phyloP scores from a whole-genome alignment of 2,113 vertebrate genomes.

The Syngnathus floridae region DNA sequence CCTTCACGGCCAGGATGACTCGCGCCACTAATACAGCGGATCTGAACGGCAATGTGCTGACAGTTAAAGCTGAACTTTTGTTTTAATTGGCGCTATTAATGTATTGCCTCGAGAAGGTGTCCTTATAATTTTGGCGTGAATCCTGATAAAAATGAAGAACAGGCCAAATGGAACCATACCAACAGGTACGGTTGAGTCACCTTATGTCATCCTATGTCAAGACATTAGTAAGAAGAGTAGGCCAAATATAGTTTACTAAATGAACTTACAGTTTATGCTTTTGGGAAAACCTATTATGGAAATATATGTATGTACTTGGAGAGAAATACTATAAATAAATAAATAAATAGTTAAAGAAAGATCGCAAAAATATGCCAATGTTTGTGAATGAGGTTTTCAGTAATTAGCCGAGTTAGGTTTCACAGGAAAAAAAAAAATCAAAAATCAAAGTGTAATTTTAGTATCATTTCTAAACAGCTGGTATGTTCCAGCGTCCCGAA shows the following conservation, averaged over 20 bases:
- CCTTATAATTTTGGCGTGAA: not conserved
- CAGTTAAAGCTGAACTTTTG: not conserved
- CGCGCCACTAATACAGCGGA: not conserved
- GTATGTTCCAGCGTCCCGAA: slow-evolving; percentile 42
- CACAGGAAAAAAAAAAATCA: not conserved
- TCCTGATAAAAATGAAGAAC: not conserved
- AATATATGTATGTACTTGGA: too few relatives aligned
- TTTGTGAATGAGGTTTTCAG: not conserved
- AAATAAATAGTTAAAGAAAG: too few relatives aligned
- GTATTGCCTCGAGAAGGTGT: not conserved
- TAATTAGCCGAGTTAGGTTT: not conserved
- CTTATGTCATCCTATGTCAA: not conserved
- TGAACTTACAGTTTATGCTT: too few relatives aligned
- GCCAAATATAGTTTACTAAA: too few relatives aligned
- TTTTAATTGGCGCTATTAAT: not conserved
- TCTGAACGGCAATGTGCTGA: not conserved
- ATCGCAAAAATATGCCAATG: too few relatives aligned
- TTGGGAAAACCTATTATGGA: too few relatives aligned
- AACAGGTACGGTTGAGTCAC: not conserved
- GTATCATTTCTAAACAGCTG: slow-evolving; percentile 39
- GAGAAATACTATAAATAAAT: too few relatives aligned
- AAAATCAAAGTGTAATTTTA: not conserved
- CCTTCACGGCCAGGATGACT: slow-evolving; percentile 11
- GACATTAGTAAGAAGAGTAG: too few relatives aligned
- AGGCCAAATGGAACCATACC: not conserved